These are phyloP conservation scores for Sphenopsis melanotis DNA, from an alignment of 2,797 vertebrate species.

Conservation along the genomic window DNA sequence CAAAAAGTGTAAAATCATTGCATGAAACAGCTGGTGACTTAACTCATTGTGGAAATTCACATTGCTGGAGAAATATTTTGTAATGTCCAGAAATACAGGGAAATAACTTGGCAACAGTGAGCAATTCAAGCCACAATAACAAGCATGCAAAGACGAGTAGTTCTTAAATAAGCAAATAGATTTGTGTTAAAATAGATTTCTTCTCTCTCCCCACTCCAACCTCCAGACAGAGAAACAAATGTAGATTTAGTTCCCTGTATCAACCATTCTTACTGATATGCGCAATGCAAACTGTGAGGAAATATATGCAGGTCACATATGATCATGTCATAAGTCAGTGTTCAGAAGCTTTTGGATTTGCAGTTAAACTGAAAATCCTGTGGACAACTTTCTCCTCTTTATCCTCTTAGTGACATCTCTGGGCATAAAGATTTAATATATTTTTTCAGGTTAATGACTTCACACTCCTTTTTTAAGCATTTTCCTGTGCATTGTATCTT, in stretches of 20 bases:
- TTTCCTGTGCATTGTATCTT: neutral
- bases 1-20: slow-evolving; percentile 3
- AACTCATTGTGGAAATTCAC: neutral
- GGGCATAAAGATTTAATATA: neutral
- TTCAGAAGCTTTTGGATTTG: slow-evolving; percentile 25
- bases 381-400: neutral
- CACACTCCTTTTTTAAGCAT: neutral
- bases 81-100: neutral
- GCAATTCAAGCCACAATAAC: neutral
- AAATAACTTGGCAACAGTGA: neutral
- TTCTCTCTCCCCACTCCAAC: neutral
- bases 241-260: neutral
- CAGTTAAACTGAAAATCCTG: neutral
- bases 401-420: neutral
- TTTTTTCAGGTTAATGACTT: neutral
- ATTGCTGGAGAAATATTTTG: neutral
- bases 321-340: accelerated
- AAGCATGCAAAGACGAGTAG: neutral
- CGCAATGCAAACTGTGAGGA: neutral
- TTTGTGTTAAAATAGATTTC: neutral
- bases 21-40: neutral
- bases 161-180: neutral
- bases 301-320: neutral
- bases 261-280: neutral
- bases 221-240: neutral